Percentiles rank a stretch among this genome's conserved stretches.
Evolutionary conservation across 2,113 vertebrate genomes (phyloP).

Genomic region (Arenaria interpres): DNA sequence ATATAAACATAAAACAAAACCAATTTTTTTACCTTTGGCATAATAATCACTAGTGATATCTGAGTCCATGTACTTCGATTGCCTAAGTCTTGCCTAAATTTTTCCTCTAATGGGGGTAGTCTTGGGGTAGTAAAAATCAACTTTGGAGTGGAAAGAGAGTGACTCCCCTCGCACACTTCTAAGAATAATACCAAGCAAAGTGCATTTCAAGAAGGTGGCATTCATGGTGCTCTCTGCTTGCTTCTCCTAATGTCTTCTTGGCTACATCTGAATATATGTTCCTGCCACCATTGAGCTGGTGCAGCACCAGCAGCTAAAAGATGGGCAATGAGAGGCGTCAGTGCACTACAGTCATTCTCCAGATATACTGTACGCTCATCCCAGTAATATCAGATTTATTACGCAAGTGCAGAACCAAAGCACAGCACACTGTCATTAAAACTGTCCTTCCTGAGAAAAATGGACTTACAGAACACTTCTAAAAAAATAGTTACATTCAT

Average conservation of each 20-base stretch:
- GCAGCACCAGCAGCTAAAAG: neutral
- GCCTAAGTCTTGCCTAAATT: neutral
- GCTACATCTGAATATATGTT: neutral
- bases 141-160: neutral
- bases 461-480: neutral
- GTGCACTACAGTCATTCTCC: neutral
- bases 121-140: neutral
- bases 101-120: too few species aligned
- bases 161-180: neutral
- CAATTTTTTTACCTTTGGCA: neutral
- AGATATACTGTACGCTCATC: neutral
- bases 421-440: neutral
- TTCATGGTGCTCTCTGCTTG: neutral
- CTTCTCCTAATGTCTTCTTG: neutral
- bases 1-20: neutral
- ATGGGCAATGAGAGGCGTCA: neutral
- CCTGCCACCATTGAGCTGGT: neutral
- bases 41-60: neutral
- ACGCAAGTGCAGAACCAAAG: neutral
- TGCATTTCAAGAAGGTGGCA: neutral
- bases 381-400: neutral
- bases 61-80: neutral
- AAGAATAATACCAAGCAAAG: neutral
- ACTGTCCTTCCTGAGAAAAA: neutral
- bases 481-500: neutral